A percentile compares a stretch with the other conserved stretches of the same genome.
phyloP scores from a whole-genome alignment of 2,888 invertebrate genomes.

The Drosophila robusta region DNA sequence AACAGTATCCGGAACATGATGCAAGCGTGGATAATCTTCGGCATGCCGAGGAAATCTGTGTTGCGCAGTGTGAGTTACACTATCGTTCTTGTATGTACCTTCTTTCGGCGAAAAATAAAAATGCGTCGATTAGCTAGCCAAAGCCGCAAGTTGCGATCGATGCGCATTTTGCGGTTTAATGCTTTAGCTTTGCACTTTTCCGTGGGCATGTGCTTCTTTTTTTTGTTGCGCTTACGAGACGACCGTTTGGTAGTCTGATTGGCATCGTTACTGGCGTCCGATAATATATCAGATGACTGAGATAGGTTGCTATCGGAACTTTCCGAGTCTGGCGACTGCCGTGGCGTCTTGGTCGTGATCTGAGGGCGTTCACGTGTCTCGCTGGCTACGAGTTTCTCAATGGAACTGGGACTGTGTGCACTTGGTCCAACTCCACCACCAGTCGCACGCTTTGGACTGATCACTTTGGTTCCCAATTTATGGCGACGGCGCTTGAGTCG shows the following conservation, averaged over 20 bases:
- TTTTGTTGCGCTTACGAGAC: constrained; percentile 29
- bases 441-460: constrained; percentile 28
- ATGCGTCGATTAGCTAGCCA: constrained; percentile 78
- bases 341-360: constrained; percentile 4
- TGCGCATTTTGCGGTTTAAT: constrained; percentile 43
- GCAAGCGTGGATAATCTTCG: constrained; percentile 2
- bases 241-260: constrained; percentile 18
- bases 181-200: constrained; percentile 34
- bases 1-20: neutral
- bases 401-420: neutral
- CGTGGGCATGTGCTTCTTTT: constrained; percentile 51
- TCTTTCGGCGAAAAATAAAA: constrained; percentile 70
- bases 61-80: neutral
- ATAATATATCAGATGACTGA: constrained; percentile 19
- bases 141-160: constrained; percentile 69
- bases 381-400: neutral
- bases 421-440: constrained; percentile 29
- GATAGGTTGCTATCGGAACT: constrained; percentile 29
- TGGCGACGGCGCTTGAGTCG: constrained; percentile 58
- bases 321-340: constrained; percentile 11
- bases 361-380: neutral
- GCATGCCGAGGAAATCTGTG: neutral
- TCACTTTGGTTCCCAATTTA: constrained; percentile 40
- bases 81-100: constrained; percentile 46
- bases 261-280: constrained; percentile 19